Conservation (phyloP, 1,140 invertebrate species). For the Brachionus koreanus region DNA sequence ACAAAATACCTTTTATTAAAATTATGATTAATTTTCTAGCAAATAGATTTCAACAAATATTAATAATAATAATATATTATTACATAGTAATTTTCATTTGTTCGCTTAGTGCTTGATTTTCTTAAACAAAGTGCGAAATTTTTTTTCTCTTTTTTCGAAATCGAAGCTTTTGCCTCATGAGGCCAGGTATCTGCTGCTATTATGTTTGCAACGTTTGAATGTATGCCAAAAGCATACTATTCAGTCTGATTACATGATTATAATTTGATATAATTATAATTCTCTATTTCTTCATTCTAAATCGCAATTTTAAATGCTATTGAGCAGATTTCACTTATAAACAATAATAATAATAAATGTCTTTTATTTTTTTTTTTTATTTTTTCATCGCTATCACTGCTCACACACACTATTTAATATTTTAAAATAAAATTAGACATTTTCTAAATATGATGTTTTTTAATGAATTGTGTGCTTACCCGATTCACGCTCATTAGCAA, state of each 20-base stretch:
- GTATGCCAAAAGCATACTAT: not conserved
- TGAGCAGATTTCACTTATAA: not conserved
- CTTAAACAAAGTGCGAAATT: not conserved
- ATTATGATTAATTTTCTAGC: not conserved
- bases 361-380: not conserved
- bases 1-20: not conserved
- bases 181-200: not conserved
- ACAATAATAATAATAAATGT: conserved; percentile 1
- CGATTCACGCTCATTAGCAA: not conserved
- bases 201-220: not conserved
- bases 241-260: not conserved
- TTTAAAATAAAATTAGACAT: not conserved
- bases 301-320: not conserved
- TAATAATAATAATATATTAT: not conserved
- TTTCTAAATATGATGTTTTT: not conserved
- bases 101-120: not conserved
- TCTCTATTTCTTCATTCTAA: not conserved
- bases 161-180: not conserved
- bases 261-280: not conserved
- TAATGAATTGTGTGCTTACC: not conserved
- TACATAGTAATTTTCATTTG: not conserved
- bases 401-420: not conserved
- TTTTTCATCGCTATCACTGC: not conserved
- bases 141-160: not conserved
- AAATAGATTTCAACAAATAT: not conserved